Conservation (phyloP, 2,888 invertebrate species). For the Lordiphosa andalusiaca region DNA sequence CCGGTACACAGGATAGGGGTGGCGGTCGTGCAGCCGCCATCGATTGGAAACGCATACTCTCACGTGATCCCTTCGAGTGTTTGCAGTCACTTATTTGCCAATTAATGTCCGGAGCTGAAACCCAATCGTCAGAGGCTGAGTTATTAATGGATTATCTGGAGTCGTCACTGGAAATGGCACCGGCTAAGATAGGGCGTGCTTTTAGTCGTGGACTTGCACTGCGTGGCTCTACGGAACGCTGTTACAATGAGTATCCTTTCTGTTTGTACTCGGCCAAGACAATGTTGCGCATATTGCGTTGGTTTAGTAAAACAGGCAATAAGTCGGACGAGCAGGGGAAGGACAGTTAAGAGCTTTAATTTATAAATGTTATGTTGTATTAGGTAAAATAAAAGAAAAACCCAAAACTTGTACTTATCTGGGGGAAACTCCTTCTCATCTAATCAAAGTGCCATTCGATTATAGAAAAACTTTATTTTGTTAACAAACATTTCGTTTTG, state of each 20-base stretch:
- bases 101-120: slow-evolving; percentile 78
- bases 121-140: slow-evolving; percentile 68
- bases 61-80: slow-evolving; percentile 78
- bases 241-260: slow-evolving; percentile 78
- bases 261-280: slow-evolving; percentile 79
- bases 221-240: slow-evolving; percentile 64
- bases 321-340: slow-evolving; percentile 23
- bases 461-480: slow-evolving; percentile 56
- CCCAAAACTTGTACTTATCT: too few species aligned
- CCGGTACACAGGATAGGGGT: slow-evolving; percentile 13
- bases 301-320: slow-evolving; percentile 69
- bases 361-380: background rate
- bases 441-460: slow-evolving; percentile 2
- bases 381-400: too few species aligned
- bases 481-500: slow-evolving; percentile 48
- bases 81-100: slow-evolving; percentile 79
- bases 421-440: too few species aligned
- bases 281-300: slow-evolving; percentile 78
- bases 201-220: slow-evolving; percentile 75
- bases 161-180: slow-evolving; percentile 70
- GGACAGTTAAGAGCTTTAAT: background rate
- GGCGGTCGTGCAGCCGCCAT: slow-evolving; percentile 43
- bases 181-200: slow-evolving; percentile 74
- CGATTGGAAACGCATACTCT: slow-evolving; percentile 78
- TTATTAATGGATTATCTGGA: slow-evolving; percentile 72